Evolutionary conservation across 1,140 invertebrate species (phyloP), one percentile per base, ranked within the genome.

Genomic region (Saccostrea echinata): DNA sequence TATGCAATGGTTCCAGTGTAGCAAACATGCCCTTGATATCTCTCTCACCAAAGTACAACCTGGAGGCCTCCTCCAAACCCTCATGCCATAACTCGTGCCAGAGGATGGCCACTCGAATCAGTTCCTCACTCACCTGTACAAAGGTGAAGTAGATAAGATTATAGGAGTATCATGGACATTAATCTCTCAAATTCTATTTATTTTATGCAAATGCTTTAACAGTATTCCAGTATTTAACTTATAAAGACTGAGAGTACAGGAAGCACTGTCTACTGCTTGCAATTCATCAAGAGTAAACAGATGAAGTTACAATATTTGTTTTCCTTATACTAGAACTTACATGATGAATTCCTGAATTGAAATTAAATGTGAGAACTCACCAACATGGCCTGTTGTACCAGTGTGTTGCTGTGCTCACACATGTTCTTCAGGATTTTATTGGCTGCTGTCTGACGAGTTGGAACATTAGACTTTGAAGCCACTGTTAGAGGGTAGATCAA

Each of bases 11-110:
- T 92, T 99, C 98, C 71, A 99, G 95, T 0, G 98, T 98, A 85
- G 97, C 97, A 92, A 99, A 97, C 99, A 99, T 99, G 18, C 98
- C 98, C 85, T 97, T 97, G 0, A 99, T 92, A 89, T 95, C 95
- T 18, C 97, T 96, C 94, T 99, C 99, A 0, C 98, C 98, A 94
- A 99, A 99, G 94, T 99, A 99, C 8, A 99, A 96, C 88, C 98
- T 95, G 18, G 98, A 99, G 0, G 99, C 99, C 95, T 99, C 99
- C 94, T 99, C 99, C 12, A 99, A 94, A 0, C 98, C 98, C 95
- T 99, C 99, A 94, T 99, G 98, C 99, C 99, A 99, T 90, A 99
- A 97, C 94, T 99, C 99, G 94, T 99, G 99, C 99, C 99, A 99
- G 1, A 99, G 95, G 88, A 99, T 99, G 9, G 99, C 99, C 0